phyloP scores from a whole-genome alignment of 2,888 invertebrate genomes.

The Tenthredo mesomela region DNA sequence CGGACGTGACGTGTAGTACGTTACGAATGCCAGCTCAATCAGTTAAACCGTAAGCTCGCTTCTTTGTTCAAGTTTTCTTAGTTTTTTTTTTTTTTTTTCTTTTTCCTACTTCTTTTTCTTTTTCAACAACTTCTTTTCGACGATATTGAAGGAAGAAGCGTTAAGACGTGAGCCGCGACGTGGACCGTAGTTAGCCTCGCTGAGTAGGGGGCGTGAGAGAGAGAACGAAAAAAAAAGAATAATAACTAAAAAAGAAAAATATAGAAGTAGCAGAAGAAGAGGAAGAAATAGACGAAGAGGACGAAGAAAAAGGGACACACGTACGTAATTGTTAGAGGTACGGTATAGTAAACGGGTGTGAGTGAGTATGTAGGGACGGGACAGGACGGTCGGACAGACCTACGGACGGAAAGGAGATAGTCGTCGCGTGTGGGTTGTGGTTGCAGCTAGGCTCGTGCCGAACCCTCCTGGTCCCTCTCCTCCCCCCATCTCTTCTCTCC shows the following conservation, averaged over 20 bases:
- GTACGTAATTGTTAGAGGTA: conserved; percentile 42
- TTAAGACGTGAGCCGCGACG: conserved; percentile 24
- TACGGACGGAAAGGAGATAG: conserved; percentile 63
- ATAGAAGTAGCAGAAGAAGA: neutral
- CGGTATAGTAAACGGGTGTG: conserved; percentile 38
- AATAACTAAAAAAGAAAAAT: neutral
- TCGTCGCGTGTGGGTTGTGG: conserved; percentile 71
- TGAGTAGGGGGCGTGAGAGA: conserved; percentile 24
- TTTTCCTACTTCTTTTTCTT: neutral
- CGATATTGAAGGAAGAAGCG: conserved; percentile 47
- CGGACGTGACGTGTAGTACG: conserved; percentile 51
- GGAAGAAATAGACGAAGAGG: neutral
- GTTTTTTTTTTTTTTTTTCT: conserved; percentile 5
- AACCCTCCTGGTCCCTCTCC: conserved; percentile 62
- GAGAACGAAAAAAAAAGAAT: neutral
- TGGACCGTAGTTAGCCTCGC: conserved; percentile 11
- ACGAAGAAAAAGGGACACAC: conserved; percentile 5
- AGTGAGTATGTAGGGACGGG: conserved; percentile 49
- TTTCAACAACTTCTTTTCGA: conserved; percentile 38
- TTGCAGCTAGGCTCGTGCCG: conserved; percentile 76
- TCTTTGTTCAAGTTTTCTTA: conserved; percentile 42
- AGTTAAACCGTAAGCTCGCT: conserved; percentile 49
- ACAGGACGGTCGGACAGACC: conserved; percentile 47
- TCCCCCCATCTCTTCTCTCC: conserved; percentile 53
- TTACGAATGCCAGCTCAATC: conserved; percentile 50